These are phyloP conservation scores for Istiophorus platypterus DNA, from an alignment of 2,113 vertebrate species.

Conservation along the genomic window DNA sequence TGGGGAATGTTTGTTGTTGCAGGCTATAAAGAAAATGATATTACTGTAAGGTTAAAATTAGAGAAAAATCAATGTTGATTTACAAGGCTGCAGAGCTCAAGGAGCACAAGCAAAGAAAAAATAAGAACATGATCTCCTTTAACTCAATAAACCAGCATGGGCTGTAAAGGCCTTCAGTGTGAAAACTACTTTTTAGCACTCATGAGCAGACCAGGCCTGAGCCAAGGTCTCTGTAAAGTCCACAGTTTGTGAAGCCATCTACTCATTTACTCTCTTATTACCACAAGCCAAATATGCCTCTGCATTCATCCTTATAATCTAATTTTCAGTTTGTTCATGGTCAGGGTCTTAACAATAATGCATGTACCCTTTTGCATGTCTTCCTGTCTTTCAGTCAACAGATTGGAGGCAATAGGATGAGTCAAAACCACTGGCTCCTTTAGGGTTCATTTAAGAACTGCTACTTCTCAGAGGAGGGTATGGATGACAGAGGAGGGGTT, in stretches of 20 bases:
- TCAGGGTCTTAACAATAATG: not conserved
- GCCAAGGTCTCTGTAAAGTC: not conserved
- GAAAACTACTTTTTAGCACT: conserved; percentile 18
- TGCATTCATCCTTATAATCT: not conserved
- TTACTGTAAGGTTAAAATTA: conserved; percentile 57
- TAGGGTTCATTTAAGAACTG: not conserved
- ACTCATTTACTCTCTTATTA: not conserved
- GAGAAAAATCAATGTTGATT: conserved; percentile 57
- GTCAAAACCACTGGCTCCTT: not conserved
- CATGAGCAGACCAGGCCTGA: conserved; percentile 14
- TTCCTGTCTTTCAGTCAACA: not conserved
- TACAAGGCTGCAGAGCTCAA: conserved; percentile 33
- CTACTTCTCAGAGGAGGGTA: conserved; percentile 2
- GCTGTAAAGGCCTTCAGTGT: conserved; percentile 7
- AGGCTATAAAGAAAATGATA: conserved; percentile 50
- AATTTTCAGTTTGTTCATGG: not conserved
- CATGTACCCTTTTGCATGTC: not conserved
- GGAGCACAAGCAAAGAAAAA: not conserved
- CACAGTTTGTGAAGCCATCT: no score
- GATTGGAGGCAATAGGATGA: not conserved
- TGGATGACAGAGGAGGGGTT: conserved; percentile 11
- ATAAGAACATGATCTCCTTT: conserved; percentile 7
- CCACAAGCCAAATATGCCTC: not conserved
- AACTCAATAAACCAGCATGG: conserved; percentile 42
- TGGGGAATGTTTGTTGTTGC: conserved; percentile 44